Evolutionary conservation across 2,113 vertebrate species (phyloP).

Genomic region (Acrocephalus kingi): DNA sequence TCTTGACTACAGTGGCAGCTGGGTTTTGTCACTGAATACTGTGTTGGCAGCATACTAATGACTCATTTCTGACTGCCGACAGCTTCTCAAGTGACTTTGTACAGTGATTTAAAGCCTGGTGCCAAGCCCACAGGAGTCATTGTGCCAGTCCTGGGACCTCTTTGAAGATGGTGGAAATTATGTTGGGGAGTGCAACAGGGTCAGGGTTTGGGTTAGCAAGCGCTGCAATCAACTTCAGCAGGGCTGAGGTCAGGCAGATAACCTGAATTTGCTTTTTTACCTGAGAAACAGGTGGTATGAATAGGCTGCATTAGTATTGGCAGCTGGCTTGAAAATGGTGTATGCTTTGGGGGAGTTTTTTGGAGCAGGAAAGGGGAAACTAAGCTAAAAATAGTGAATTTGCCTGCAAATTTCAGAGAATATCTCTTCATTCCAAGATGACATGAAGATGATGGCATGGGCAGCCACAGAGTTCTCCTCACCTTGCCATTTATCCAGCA

Average conservation of each 20-base stretch:
- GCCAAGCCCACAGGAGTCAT: neutral
- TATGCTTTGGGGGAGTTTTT: no score
- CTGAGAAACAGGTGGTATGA: neutral
- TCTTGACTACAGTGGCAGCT: constrained; percentile 63
- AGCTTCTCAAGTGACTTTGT: constrained; percentile 49
- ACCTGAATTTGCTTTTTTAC: neutral
- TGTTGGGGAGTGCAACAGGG: neutral
- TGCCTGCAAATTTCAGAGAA: neutral
- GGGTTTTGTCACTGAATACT: constrained; percentile 67
- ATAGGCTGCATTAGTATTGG: neutral
- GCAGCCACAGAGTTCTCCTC: neutral
- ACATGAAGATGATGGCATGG: neutral
- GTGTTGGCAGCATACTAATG: constrained; percentile 70
- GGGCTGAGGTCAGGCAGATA: neutral
- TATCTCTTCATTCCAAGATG: neutral
- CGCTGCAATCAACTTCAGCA: neutral
- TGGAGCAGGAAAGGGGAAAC: neutral
- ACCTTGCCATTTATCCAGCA: neutral
- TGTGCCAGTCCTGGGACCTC: neutral
- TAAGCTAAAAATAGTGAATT: neutral
- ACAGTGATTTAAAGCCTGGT: constrained; percentile 6
- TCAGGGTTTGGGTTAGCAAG: neutral
- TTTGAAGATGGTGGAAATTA: neutral
- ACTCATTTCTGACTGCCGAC: constrained; percentile 67
- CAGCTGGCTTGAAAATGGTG: neutral